phyloP scores from a whole-genome alignment of 53 echinoderm and acorn worm genomes.

The Pentamera pediparva region DNA sequence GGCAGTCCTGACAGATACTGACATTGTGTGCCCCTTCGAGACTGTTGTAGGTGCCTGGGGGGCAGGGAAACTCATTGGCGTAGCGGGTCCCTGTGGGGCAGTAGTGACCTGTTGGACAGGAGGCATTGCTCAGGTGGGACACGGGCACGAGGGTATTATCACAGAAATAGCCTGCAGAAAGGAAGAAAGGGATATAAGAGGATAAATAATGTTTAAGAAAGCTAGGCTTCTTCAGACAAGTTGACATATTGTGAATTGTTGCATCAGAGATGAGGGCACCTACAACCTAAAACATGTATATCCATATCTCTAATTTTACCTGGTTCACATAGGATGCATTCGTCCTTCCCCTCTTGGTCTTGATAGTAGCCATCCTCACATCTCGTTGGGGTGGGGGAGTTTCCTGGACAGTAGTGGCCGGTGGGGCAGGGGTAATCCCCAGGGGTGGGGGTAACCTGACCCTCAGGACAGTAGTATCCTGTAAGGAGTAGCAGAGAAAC shows the following conservation, averaged over 20 bases:
- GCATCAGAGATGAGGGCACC: too few species aligned
- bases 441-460: conserved; percentile 88
- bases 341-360: conserved; percentile 57
- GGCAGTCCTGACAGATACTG: conserved; percentile 62
- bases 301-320: too few species aligned
- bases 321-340: conserved; percentile 70
- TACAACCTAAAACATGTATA: too few species aligned
- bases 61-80: conserved; percentile 83
- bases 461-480: conserved; percentile 92
- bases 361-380: conserved; percentile 84
- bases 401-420: conserved; percentile 77
- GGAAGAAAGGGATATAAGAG: too few species aligned
- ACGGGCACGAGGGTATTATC: conserved; percentile 91
- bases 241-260: too few species aligned
- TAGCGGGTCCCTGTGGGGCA: conserved; percentile 69
- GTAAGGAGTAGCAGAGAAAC: neutral
- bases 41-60: conserved; percentile 75
- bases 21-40: conserved; percentile 65
- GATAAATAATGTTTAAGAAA: too few species aligned
- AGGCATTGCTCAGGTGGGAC: conserved; percentile 53
- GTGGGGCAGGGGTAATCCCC: conserved; percentile 81
- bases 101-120: conserved; percentile 87
- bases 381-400: conserved; percentile 61
- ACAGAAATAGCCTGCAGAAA: conserved; percentile 75
- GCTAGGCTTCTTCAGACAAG: too few species aligned